These are phyloP conservation scores for Polypedilum pembai DNA, from an alignment of 1,140 invertebrate species.

Conservation along the genomic window DNA sequence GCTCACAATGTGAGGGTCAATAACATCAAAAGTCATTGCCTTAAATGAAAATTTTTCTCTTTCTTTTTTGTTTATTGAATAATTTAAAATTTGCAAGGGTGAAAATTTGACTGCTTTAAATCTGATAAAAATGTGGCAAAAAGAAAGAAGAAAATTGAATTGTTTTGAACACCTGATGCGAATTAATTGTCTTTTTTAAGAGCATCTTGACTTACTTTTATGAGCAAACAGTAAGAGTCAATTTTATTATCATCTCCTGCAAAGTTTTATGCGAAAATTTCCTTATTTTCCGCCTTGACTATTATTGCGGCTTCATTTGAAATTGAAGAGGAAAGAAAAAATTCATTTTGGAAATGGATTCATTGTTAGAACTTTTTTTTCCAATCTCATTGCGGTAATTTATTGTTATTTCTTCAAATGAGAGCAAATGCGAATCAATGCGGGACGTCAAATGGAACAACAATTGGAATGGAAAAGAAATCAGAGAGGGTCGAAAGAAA, in stretches of 20 bases:
- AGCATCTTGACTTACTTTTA: too few species aligned
- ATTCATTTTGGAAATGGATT: constrained; percentile 18
- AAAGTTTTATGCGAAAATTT: background rate
- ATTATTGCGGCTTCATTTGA: background rate
- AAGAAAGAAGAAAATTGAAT: background rate
- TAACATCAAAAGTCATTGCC: background rate
- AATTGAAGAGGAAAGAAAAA: background rate
- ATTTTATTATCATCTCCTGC: background rate
- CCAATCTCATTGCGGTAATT: background rate
- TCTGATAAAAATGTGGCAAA: background rate
- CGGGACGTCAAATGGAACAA: constrained; percentile 15
- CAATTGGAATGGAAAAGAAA: background rate
- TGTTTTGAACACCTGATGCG: background rate
- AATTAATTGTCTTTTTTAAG: background rate
- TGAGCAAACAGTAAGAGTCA: background rate
- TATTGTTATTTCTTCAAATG: background rate
- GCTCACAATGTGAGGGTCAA: background rate
- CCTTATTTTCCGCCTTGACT: background rate
- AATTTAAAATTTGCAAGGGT: background rate
- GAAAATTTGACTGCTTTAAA: background rate
- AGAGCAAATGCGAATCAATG: background rate
- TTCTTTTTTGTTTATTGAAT: background rate
- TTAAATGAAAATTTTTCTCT: background rate
- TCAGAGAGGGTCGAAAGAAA: constrained; percentile 9
- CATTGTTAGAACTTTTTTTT: constrained; percentile 8